Base-by-base conservation (phyloP, 2,888 invertebrate species). In the Drosophila demipolita region DNA sequence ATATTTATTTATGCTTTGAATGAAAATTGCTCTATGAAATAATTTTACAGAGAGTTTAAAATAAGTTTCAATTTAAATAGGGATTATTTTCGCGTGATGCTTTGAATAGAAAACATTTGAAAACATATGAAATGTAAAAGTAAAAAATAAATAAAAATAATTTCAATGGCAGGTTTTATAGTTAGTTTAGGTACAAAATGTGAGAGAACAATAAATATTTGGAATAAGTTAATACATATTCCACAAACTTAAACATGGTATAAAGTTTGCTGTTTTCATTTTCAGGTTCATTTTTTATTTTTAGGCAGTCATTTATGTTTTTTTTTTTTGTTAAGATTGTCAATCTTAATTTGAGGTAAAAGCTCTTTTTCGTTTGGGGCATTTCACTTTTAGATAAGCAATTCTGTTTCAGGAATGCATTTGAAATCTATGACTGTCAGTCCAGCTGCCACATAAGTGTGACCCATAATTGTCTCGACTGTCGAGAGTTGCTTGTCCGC, bases 381-480 rank as follows among this genome's bases (percentile, higher is more conserved):
- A 40, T n/a, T 40, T n/a, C 5, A 40, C 40, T 11, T 9, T 17
- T 9, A 40, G n/a, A 40, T n/a, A 9, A 1, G 2, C n/a, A n/a
- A 40, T 40, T n/a, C n/a, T n/a, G 11, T 5, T n/a, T n/a, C 5
- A n/a, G 4, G n/a, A 40, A n/a, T 40, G 40, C 40, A 40, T 40
- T 40, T n/a, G 40, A 11, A 53, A 54, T 45, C 48, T 36, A 38
- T 15, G n/a, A 32, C 45, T 17, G 17, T 49, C 55, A 68, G 40
- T 63, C 57, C 15, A 40, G n/a, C 52, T 53, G 66, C 29, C 35
- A 35, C 38, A 54, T 29, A 53, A 70, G 50, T 66, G 80, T 50
- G 62, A 42, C 50, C 59, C 66, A 77, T 77, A 75, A 69, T 70
- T 77, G 77, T 80, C 70, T 58, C 23, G 62, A 63, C 63, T 72